Base-by-base conservation (phyloP, 2,888 invertebrate genomes). In the Nasonia oneida region DNA sequence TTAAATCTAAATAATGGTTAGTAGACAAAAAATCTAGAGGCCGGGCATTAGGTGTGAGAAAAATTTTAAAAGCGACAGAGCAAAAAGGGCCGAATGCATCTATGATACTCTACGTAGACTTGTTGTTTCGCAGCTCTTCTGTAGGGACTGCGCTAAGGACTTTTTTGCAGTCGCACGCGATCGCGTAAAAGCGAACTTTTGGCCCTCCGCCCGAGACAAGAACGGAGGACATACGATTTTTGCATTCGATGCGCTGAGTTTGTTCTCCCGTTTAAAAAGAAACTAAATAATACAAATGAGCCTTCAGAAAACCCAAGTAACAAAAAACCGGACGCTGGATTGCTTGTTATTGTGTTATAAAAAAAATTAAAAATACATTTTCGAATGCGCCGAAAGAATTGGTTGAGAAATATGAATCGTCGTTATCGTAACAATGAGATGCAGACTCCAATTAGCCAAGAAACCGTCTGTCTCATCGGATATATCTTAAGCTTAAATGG, bases 11-110 rank as follows among this genome's bases (percentile, higher is more conserved):
- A 86, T 88, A 90, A 90, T 88, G 89, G 89, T 89, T 89, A 89
- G 89, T 87, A 89, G 89, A 88, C 88, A 81, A 85, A 85, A 77
- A 89, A 89, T 89, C 87, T 90, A 89, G 89, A 90, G 90, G 89
- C 90, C 90, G 90, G 90, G 89, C 89, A 90, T 89, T 90, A 89
- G 87, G 87, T 86, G 88, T 88, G 88, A 86, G 86, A 87, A 84
- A 73, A 85, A 83, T 67, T 57, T 79, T 61, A 73, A 86, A 83
- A 57, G 67, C 83, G 83, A 83, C 84, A 73, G n/a, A 83, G 74
- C 39, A 85, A 83, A 78, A 88, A 87, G 75, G 83, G 70, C 81
- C 85, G 75, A 79, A 81, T 81, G 84, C 83, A 87, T 67, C 83
- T 50, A 83, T 67, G 75, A 80, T 75, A 73, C 81, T 87, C 82